Conservation (phyloP, 2,888 invertebrate species). For the Tolmerus cingulatus region DNA sequence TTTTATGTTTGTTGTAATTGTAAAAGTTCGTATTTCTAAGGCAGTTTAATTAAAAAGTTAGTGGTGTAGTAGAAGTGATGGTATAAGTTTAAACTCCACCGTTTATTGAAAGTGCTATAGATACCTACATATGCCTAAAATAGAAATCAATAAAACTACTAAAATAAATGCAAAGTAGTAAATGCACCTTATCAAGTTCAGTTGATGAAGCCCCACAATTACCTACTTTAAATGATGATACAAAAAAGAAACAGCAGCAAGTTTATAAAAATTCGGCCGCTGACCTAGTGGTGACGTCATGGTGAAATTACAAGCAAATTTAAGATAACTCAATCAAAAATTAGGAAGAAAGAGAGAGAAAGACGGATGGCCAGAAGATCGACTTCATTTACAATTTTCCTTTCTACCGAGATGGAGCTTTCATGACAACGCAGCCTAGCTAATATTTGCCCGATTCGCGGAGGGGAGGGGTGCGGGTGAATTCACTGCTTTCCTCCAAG, state of each 20-base stretch:
- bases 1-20: too few species aligned
- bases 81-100: background rate
- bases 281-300: slow-evolving; percentile 63
- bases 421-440: background rate
- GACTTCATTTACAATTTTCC: background rate
- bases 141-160: background rate
- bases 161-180: background rate
- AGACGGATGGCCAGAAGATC: background rate
- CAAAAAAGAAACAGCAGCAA: slow-evolving; percentile 26
- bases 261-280: slow-evolving; percentile 58
- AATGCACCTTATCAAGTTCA: background rate
- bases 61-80: background rate
- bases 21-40: too few species aligned
- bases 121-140: background rate
- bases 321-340: background rate
- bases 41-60: too few species aligned
- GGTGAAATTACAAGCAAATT: background rate
- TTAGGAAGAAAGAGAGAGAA: background rate
- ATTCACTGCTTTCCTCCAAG: background rate
- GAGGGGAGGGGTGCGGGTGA: background rate
- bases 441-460: background rate
- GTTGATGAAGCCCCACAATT: background rate
- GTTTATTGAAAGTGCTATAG: background rate
- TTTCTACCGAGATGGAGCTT: background rate
- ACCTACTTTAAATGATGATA: background rate